A percentile compares a stretch with the other conserved stretches of the same genome.
Conservation (phyloP, 1,140 invertebrate species). For the Heliconius hewitsoni region DNA sequence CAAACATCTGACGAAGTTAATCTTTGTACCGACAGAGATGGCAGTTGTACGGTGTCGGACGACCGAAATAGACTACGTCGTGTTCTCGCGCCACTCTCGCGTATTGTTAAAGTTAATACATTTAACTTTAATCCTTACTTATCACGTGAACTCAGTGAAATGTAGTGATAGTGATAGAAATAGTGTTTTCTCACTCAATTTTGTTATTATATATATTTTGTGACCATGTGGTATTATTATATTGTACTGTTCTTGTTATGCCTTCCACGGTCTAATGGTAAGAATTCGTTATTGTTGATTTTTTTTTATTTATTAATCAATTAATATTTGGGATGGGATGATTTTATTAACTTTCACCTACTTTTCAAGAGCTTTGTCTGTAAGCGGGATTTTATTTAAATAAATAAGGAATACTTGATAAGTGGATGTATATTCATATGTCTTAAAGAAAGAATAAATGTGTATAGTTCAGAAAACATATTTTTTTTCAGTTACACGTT, state of each 20-base stretch:
- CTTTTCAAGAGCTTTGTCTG: too few species aligned
- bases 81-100: constrained; percentile 59
- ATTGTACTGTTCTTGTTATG: constrained; percentile 32
- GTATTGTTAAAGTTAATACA: constrained; percentile 56
- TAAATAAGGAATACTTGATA: too few species aligned
- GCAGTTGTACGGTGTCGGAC: constrained; percentile 41
- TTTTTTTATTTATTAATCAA: too few species aligned
- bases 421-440: too few species aligned
- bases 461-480: too few species aligned
- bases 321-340: too few species aligned
- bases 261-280: neutral
- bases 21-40: constrained; percentile 67
- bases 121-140: constrained; percentile 46
- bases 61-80: constrained; percentile 68
- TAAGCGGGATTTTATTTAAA: too few species aligned
- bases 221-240: constrained; percentile 47
- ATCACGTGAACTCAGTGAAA: constrained; percentile 36
- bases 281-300: neutral
- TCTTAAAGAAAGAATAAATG: too few species aligned
- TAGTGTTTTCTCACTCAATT: constrained; percentile 24
- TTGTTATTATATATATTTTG: constrained; percentile 44
- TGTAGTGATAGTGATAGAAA: constrained; percentile 36
- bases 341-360: too few species aligned
- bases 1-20: constrained; percentile 37
- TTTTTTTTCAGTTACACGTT: too few species aligned